A percentile compares a stretch with the other conserved stretches of the same genome.
Conservation (phyloP, 1,140 invertebrate genomes). For the Adelges cooleyi region DNA sequence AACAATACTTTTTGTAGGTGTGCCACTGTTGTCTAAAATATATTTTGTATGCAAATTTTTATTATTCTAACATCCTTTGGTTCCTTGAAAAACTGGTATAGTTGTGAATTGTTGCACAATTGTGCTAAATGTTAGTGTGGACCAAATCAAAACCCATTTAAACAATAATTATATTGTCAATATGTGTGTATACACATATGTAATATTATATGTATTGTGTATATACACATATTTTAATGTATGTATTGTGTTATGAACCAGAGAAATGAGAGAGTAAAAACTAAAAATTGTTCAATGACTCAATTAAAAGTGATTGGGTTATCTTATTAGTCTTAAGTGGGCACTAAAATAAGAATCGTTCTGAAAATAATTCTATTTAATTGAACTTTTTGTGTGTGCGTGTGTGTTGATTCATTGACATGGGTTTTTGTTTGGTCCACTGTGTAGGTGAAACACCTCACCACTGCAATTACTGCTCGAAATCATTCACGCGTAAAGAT, state of each 20-base stretch:
- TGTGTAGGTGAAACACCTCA: slow-evolving; percentile 78
- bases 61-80: neutral
- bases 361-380: neutral
- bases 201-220: neutral
- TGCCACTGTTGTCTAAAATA: slow-evolving; percentile 7
- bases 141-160: slow-evolving; percentile 28
- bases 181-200: neutral
- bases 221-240: neutral
- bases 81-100: neutral
- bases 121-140: slow-evolving; percentile 24
- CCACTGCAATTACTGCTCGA: slow-evolving; percentile 70
- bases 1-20: neutral
- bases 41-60: neutral
- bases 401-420: slow-evolving; percentile 38
- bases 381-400: slow-evolving; percentile 9
- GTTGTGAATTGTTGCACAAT: slow-evolving; percentile 2
- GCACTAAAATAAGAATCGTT: slow-evolving; percentile 24
- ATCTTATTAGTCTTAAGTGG: slow-evolving; percentile 20
- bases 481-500: slow-evolving; percentile 71
- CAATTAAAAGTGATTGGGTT: neutral
- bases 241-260: neutral
- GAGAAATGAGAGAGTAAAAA: slow-evolving; percentile 17
- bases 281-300: slow-evolving; percentile 4
- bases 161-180: neutral
- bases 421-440: slow-evolving; percentile 60